Evolutionary conservation across 2,113 vertebrate species (phyloP).

Genomic region (Macheiramphus alcinus): DNA sequence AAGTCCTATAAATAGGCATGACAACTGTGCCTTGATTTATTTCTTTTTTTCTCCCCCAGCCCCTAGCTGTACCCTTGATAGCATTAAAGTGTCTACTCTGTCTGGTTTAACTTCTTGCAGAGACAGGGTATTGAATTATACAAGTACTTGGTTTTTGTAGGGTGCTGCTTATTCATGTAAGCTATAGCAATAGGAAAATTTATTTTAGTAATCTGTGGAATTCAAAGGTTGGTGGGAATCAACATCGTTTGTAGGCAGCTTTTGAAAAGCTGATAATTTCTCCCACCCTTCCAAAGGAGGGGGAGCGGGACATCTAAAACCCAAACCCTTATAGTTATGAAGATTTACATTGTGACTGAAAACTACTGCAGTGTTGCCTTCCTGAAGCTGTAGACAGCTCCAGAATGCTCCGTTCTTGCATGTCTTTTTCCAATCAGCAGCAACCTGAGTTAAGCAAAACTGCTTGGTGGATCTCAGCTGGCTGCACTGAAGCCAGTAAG

Average conservation of each 20-base stretch:
- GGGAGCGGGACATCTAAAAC: neutral
- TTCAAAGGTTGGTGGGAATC: neutral
- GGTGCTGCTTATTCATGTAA: neutral
- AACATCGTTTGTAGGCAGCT: neutral
- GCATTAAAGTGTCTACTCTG: neutral
- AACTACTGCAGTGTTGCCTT: neutral
- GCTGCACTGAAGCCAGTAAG: neutral
- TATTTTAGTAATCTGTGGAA: neutral
- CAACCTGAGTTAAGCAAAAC: neutral
- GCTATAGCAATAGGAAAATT: neutral
- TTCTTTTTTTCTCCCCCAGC: neutral
- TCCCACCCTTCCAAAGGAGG: neutral
- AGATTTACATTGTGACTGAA: neutral
- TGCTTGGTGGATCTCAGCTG: neutral
- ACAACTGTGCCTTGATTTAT: neutral
- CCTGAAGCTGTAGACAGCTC: slow-evolving; percentile 23
- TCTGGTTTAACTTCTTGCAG: neutral
- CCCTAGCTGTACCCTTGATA: neutral
- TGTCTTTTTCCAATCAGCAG: neutral
- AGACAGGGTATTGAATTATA: neutral
- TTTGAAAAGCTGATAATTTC: neutral
- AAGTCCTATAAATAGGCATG: neutral
- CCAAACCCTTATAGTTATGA: neutral
- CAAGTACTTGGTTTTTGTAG: neutral
- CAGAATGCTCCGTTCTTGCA: fast-evolving